Evolutionary conservation across 2,797 vertebrate species (phyloP).

Genomic region (Pipistrellus kuhlii): DNA sequence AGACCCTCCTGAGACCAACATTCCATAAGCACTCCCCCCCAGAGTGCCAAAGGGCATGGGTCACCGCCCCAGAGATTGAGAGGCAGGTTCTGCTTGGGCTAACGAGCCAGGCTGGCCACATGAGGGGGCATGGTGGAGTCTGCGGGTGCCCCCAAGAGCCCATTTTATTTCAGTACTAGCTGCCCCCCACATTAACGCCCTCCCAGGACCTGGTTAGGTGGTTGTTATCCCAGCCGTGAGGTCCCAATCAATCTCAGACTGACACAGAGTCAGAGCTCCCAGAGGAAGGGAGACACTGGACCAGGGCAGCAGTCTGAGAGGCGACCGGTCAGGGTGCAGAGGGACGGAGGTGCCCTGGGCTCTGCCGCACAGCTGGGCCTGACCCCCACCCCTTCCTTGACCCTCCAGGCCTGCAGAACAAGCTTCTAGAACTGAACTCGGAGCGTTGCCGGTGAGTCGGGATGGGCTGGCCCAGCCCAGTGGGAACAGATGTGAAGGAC

Average conservation of each 20-base stretch:
- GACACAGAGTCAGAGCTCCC: neutral
- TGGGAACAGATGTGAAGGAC: accelerated
- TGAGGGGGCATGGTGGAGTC: too few species aligned
- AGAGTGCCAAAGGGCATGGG: neutral
- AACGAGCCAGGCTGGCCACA: neutral
- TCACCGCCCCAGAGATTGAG: neutral
- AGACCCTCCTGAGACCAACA: neutral
- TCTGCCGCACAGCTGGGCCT: neutral
- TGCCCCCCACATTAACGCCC: neutral
- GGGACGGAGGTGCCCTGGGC: accelerated
- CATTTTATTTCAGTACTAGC: neutral
- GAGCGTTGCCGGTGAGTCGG: constrained; percentile 95
- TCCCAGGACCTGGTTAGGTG: neutral
- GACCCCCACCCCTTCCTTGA: neutral
- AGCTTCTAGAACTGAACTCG: constrained; percentile 93
- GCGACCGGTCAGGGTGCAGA: neutral
- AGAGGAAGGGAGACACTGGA: too few species aligned
- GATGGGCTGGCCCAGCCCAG: neutral
- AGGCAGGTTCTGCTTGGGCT: neutral
- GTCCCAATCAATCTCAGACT: too few species aligned
- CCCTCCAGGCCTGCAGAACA: constrained; percentile 92
- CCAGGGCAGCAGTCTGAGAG: neutral
- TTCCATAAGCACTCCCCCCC: neutral
- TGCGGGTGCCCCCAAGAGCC: neutral
- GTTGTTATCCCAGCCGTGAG: neutral